phyloP scores from a whole-genome alignment of 1,140 invertebrate species.

The Micrasema minimum region DNA sequence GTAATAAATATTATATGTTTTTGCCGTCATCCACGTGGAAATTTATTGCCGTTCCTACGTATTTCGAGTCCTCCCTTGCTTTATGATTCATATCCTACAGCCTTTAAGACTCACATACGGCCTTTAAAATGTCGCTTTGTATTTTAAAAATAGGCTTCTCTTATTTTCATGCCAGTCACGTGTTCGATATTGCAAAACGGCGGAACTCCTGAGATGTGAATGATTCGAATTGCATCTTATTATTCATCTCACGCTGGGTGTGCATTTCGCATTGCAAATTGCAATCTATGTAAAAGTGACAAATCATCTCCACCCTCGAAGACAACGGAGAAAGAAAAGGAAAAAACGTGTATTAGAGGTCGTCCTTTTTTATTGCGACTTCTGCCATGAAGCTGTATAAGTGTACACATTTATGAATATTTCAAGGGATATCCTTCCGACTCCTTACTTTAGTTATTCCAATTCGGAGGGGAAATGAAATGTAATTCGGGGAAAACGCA shows the following conservation, averaged over 20 bases:
- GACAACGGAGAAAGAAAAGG: slow-evolving; percentile 12
- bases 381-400: slow-evolving; percentile 23
- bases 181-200: slow-evolving; percentile 36
- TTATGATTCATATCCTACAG: neutral
- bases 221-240: slow-evolving; percentile 28
- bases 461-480: slow-evolving; percentile 38
- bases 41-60: too few relatives aligned
- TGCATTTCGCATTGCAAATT: slow-evolving; percentile 45
- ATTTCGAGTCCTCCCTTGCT: neutral
- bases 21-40: too few relatives aligned
- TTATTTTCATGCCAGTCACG: slow-evolving; percentile 24
- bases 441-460: slow-evolving; percentile 45
- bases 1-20: too few relatives aligned
- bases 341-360: slow-evolving; percentile 12
- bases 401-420: slow-evolving; percentile 48
- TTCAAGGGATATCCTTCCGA: slow-evolving; percentile 43
- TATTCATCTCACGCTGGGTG: slow-evolving; percentile 31
- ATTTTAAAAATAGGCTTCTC: slow-evolving; percentile 27
- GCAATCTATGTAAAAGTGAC: slow-evolving; percentile 48
- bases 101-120: neutral
- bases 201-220: slow-evolving; percentile 5
- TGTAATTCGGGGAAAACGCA: slow-evolving; percentile 49
- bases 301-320: slow-evolving; percentile 42
- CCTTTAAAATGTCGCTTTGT: neutral
- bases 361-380: slow-evolving; percentile 34